phyloP scores from a whole-genome alignment of 2,888 invertebrate species.

The Aphelenchoides bicaudatus region DNA sequence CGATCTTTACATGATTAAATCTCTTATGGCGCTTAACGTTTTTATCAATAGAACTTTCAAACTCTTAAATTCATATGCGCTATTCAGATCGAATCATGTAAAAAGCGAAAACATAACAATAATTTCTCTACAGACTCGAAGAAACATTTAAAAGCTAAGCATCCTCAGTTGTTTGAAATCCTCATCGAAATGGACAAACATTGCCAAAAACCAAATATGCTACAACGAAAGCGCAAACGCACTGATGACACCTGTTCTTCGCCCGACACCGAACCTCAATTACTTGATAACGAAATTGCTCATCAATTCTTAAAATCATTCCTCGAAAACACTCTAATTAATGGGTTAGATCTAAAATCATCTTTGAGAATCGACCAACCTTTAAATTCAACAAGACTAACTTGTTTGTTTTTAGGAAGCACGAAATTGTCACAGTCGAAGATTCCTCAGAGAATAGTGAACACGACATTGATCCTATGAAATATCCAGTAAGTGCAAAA shows the following conservation, averaged over 20 bases:
- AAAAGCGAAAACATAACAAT: too few relatives aligned
- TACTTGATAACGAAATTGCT: not conserved
- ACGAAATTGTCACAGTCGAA: too few relatives aligned
- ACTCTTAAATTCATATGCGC: not conserved
- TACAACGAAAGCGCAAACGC: constrained; percentile 1
- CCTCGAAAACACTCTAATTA: not conserved
- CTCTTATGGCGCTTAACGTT: too few relatives aligned
- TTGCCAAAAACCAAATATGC: not conserved
- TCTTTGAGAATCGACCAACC: too few relatives aligned
- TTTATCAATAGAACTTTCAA: not conserved
- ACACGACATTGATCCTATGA: constrained; percentile 1
- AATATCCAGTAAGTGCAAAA: not conserved
- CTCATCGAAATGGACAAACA: constrained; percentile 2
- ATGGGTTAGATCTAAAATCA: not conserved
- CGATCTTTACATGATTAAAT: too few relatives aligned
- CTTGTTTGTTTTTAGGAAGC: too few relatives aligned
- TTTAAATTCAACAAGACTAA: not conserved
- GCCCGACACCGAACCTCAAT: not conserved
- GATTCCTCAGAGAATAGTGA: constrained; percentile 13
- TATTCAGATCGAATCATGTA: not conserved
- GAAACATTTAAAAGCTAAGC: constrained; percentile 17
- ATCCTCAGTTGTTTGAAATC: constrained; percentile 12
- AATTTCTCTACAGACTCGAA: constrained; percentile 3
- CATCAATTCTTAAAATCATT: not conserved
- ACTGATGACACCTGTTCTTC: not conserved